These are phyloP conservation scores for Hypsibius dujardini DNA, from an alignment of 1,140 invertebrate species.

Conservation along the genomic window DNA sequence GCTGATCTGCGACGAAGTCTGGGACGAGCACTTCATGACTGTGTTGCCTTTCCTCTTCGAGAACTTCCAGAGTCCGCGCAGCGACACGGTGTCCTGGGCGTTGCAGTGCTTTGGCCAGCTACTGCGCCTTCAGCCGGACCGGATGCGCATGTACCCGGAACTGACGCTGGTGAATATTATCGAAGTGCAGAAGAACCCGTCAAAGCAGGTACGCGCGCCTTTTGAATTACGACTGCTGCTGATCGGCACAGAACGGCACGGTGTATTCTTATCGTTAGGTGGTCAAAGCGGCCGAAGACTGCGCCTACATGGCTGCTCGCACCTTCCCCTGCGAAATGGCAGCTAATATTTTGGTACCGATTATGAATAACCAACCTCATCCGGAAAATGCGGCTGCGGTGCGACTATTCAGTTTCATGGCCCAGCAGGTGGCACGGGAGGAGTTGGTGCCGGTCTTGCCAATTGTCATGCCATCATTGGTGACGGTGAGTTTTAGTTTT, in stretches of 20 bases:
- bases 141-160: slow-evolving; percentile 3
- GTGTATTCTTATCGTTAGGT: not conserved
- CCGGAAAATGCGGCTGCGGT: slow-evolving; percentile 11
- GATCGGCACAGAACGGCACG: not conserved
- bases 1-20: not conserved
- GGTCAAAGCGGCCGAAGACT: not conserved
- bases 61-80: not conserved
- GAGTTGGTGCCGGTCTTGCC: not conserved
- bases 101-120: not conserved
- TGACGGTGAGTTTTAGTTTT: not conserved
- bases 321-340: slow-evolving; percentile 1
- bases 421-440: not conserved
- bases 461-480: not conserved
- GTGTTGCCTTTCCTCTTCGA: not conserved
- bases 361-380: not conserved
- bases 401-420: not conserved
- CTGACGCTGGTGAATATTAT: not conserved
- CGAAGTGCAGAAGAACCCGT: not conserved
- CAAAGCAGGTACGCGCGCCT: not conserved
- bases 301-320: not conserved
- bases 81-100: not conserved
- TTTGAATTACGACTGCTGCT: slow-evolving; percentile 16
- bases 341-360: not conserved
- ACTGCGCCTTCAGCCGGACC: not conserved
- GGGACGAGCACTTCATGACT: not conserved